Evolutionary conservation across 2,888 invertebrate genomes (phyloP), one percentile per base, ranked within the genome.

Genomic region (Lepidonotus clava): DNA sequence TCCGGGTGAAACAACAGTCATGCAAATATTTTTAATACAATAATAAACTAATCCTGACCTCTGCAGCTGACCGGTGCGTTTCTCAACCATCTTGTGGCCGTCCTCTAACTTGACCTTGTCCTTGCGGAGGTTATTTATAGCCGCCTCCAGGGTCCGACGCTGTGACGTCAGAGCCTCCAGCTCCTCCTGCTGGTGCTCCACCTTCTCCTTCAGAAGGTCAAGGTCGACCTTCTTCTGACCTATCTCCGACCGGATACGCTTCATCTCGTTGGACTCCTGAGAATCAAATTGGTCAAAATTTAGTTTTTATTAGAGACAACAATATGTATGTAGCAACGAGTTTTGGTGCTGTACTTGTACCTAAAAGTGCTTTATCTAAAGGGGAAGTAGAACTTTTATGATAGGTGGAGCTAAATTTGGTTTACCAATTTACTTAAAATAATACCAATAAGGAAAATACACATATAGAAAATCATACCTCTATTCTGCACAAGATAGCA

Each of bases 51-150:
- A n/a, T n/a, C n/a, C n/a, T n/a, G n/a, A 93, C 93, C 92, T 91
- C 87, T 92, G 92, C 90, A 92, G 90, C 46, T 90, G 91, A 71
- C 91, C 91, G 18, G 92, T 88, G 88, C 92, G 92, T 77, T 91
- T 91, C 84, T 93, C 92, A 0, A 92, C 85, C 51, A 89, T 89
- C 86, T 91, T 91, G 86, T 91, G 91, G 51, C 88, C 89, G 53
- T 93, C 93, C 38, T 92, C 91, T 84, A 93, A 86, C 87, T 91
- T 88, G 34, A 91, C 91, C 80, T 91, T 90, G 86, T 93, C 93
- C 76, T 91, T 87, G 0, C 88, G 90, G 88, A 93, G 88, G 32
- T 90, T 90, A 0, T 87, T 85, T 11, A 92, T 90, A 5, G 91
- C 89, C 32, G 92, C 91, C 86, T 92, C 92, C 77, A 92, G 87